Evolutionary conservation across 2,113 vertebrate genomes (phyloP).

Genomic region (Electrona antarctica): DNA sequence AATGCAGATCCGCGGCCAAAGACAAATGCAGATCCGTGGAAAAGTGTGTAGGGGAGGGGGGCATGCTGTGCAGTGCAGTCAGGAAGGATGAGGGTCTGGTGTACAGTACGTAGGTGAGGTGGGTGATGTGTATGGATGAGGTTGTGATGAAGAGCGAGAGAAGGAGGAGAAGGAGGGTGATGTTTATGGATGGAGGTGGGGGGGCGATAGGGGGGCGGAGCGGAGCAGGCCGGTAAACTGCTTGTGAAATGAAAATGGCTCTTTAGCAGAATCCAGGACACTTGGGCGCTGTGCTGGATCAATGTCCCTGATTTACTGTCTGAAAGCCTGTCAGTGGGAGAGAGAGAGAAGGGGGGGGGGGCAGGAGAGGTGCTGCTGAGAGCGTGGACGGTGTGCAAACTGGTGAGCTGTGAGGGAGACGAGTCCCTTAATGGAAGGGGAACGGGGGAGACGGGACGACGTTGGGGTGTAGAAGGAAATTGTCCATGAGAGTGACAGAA

Average conservation of each 20-base stretch:
- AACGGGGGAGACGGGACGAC: slow-evolving; percentile 33
- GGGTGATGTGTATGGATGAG: slow-evolving; percentile 67
- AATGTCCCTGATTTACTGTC: slow-evolving; percentile 84
- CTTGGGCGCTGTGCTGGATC: slow-evolving; percentile 78
- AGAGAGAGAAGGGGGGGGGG: slow-evolving; percentile 34
- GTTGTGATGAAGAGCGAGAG: slow-evolving; percentile 57
- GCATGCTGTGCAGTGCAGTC: no score
- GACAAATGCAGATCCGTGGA: background rate
- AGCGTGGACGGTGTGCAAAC: slow-evolving; percentile 43
- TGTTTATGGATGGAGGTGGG: slow-evolving; percentile 72
- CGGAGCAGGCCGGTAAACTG: slow-evolving; percentile 70
- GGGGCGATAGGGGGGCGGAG: background rate
- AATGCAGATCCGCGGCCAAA: background rate
- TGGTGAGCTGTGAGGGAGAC: slow-evolving; percentile 60
- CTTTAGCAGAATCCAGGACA: slow-evolving; percentile 85
- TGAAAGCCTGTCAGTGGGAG: slow-evolving; percentile 82
- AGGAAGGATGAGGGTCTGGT: slow-evolving; percentile 38
- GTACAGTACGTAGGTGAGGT: slow-evolving; percentile 40
- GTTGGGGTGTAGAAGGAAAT: slow-evolving; percentile 62
- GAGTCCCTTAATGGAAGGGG: slow-evolving; percentile 68
- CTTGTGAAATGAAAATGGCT: slow-evolving; percentile 86
- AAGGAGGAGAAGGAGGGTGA: slow-evolving; percentile 60
- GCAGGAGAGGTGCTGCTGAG: slow-evolving; percentile 3
- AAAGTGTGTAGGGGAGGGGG: background rate
- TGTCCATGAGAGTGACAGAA: slow-evolving; percentile 62